Conservation (phyloP, 2,113 vertebrate genomes). For the Bos indicus region DNA sequence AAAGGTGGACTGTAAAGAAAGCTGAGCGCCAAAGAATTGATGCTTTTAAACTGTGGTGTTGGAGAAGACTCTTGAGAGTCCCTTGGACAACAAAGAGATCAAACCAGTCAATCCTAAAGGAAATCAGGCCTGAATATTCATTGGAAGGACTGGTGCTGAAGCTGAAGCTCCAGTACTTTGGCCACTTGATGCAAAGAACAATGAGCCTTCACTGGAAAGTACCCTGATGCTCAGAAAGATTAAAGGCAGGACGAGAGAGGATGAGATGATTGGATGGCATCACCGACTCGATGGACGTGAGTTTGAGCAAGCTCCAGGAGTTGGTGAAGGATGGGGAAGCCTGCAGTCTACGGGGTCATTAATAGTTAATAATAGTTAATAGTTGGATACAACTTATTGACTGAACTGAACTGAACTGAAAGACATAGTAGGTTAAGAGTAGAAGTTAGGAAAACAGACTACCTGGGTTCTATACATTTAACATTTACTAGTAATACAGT, state of each 20-base stretch:
- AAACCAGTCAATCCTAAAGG: not conserved
- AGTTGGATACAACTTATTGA: not conserved
- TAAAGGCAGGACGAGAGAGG: not conserved
- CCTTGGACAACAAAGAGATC: not conserved
- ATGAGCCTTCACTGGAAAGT: not conserved
- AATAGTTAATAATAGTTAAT: not conserved
- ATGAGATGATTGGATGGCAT: not conserved
- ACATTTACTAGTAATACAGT: not conserved
- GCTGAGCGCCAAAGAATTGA: not conserved
- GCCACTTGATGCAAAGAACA: not conserved
- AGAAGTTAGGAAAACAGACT: not conserved
- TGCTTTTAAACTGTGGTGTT: not conserved
- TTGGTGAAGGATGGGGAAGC: not conserved
- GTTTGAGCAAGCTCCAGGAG: not conserved
- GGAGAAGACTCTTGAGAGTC: not conserved
- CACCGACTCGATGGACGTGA: rapidly evolving
- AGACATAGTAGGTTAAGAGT: not conserved
- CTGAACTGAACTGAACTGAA: not conserved
- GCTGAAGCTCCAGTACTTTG: not conserved
- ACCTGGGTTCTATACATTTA: not conserved
- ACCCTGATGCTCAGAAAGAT: not conserved
- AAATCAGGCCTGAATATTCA: not conserved
- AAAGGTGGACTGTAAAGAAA: not conserved
- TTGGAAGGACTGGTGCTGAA: not conserved
- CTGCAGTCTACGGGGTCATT: not conserved